Percentiles rank a stretch among this genome's conserved stretches.
These are phyloP conservation scores for Clepsis dumicolana DNA, from an alignment of 2,888 invertebrate genomes.

Conservation along the genomic window DNA sequence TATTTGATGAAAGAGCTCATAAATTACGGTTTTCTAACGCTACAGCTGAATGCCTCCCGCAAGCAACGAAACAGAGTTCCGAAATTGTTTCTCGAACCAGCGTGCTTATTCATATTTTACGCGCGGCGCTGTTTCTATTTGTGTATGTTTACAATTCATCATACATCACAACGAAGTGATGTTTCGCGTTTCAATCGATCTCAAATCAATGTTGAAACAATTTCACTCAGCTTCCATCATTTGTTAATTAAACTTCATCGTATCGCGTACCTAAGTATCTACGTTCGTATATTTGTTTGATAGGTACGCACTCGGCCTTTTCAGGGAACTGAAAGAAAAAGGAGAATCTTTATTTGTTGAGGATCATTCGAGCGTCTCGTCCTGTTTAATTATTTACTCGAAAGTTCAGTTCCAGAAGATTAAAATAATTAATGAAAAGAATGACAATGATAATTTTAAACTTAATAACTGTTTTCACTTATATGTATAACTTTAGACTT, in stretches of 20 bases:
- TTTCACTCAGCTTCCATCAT: conserved; percentile 10
- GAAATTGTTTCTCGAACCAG: conserved; percentile 39
- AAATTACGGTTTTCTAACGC: conserved; percentile 16
- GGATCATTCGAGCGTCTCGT: background rate
- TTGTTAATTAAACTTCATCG: conserved; percentile 3
- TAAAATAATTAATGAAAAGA: background rate
- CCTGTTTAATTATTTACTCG: background rate
- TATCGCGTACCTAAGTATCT: background rate
- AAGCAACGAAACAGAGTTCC: conserved; percentile 30
- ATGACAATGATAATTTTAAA: background rate
- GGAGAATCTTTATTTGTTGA: conserved; percentile 5
- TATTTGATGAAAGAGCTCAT: conserved; percentile 26
- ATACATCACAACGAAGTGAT: conserved; percentile 46
- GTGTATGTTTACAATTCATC: conserved; percentile 48
- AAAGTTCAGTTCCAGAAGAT: background rate
- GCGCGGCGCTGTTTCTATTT: conserved; percentile 45
- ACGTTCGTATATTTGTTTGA: background rate
- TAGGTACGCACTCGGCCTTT: background rate
- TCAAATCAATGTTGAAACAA: conserved; percentile 21
- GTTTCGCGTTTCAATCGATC: conserved; percentile 40
- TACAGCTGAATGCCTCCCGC: conserved; percentile 21
- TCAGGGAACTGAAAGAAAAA: background rate
- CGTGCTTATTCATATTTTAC: conserved; percentile 41
- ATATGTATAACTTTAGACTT: no score
- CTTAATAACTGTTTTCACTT: no score